Conservation (phyloP, 2,888 invertebrate species). For the Anoplius nigerrimus region DNA sequence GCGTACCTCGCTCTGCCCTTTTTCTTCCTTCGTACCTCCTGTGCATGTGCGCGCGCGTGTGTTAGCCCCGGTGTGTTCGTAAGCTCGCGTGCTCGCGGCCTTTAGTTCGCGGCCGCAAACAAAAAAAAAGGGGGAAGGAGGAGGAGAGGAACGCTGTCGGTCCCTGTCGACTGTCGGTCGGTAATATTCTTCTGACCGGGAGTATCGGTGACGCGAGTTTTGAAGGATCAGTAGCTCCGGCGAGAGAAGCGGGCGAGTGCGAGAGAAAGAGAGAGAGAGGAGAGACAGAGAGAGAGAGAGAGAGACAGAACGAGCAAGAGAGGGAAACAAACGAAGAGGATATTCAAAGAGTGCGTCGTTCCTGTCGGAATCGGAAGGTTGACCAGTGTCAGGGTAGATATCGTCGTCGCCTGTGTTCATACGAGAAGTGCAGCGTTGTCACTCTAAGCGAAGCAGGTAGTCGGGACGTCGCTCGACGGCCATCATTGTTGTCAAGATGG, state of each 20-base stretch:
- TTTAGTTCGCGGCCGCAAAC: too few species aligned
- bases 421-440: too few species aligned
- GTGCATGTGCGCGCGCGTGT: neutral
- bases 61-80: neutral
- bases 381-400: too few species aligned
- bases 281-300: neutral
- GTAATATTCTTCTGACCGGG: too few species aligned
- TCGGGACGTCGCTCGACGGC: slow-evolving; percentile 52
- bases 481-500: slow-evolving; percentile 71
- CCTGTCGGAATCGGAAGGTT: slow-evolving; percentile 9
- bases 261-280: slow-evolving; percentile 2
- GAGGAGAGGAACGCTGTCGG: too few species aligned
- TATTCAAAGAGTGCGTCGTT: slow-evolving; percentile 12
- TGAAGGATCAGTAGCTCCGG: neutral
- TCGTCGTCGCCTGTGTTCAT: slow-evolving; percentile 24
- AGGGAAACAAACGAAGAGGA: neutral
- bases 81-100: neutral
- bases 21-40: neutral
- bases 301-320: slow-evolving; percentile 3
- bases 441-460: slow-evolving; percentile 41
- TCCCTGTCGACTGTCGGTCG: too few species aligned
- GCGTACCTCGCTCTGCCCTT: too few species aligned
- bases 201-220: too few species aligned
- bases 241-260: neutral
- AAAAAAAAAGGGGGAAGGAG: too few species aligned